Evolutionary conservation across 2,797 vertebrate species (phyloP), one percentile per base, ranked within the genome.

Genomic region (Rhinella marina): DNA sequence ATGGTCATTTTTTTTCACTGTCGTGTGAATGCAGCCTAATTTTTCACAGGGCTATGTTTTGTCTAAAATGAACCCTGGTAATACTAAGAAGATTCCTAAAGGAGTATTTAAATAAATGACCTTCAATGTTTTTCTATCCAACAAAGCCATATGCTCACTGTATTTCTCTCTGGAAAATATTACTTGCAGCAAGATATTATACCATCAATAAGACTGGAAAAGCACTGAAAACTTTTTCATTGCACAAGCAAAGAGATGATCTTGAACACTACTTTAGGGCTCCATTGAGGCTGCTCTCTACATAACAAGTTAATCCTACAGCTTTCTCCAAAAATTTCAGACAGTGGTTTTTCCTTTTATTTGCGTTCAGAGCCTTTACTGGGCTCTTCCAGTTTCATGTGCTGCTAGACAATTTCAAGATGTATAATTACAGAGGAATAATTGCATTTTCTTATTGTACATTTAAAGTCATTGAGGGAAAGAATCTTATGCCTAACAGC

Each of bases 391-490:
- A 61, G 78, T 78, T 88, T 57, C 64, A 82, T 82, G 72, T 76
- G 70, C 59, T 41, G 68, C 68, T 81, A 86, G 50, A 78, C 72
- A 76, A 85, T 89, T 84, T 84, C 56, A 27, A 57, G 79, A 82
- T 82, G 70, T 88, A 88, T 88, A 88, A 88, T 88, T 88, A 88
- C 87, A 86, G 59, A 86, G 84, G 50, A 86, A 82, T 89, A 86
- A 86, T 89, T 82, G 88, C 79, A 82, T 77, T 86, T 88, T 89
- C 17, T 59, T 52, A 86, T 82, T 86, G 88, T 89, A 82, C 84
- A 82, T 86, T 86, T 68, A 62, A 82, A 89, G 70, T 59, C 88
- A 68, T 77, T 82, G 88, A 86, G 78, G 70, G 68, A 82, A 81
- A 77, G 61, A 59, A 82, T 89, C 79, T 68, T 86, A 73, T 86